These are phyloP conservation scores for Digitonthophagus gazella DNA, from an alignment of 2,888 invertebrate species.

Conservation along the genomic window DNA sequence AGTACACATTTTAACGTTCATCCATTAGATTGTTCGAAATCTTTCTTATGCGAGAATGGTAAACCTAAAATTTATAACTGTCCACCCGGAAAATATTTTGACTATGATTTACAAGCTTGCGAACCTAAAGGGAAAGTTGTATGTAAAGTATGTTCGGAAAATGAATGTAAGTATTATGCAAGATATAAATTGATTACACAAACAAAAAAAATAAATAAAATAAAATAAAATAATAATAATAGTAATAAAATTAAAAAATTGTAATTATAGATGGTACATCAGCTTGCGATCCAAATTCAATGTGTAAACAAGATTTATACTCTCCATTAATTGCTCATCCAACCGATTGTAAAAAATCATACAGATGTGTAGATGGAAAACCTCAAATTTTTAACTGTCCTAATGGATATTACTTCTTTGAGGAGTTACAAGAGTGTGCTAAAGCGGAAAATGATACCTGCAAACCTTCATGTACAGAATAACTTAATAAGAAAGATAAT, in stretches of 20 bases:
- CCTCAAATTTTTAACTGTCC: background rate
- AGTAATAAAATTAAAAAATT: too few species aligned
- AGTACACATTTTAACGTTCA: background rate
- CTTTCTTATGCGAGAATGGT: background rate
- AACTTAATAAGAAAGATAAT: background rate
- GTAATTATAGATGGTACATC: background rate
- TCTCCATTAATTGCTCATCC: background rate
- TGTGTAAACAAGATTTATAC: background rate
- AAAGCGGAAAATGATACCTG: background rate
- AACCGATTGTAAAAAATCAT: background rate
- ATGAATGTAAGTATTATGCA: too few species aligned
- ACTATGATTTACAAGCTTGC: background rate
- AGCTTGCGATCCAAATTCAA: background rate
- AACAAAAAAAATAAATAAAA: too few species aligned
- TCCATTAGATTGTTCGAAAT: background rate
- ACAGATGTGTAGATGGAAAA: background rate
- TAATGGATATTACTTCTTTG: background rate
- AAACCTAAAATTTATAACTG: background rate
- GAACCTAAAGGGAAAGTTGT: background rate
- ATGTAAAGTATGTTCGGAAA: background rate
- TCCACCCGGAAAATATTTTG: background rate
- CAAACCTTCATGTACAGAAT: background rate
- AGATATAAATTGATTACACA: too few species aligned
- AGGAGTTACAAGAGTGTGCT: background rate
- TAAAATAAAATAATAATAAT: too few species aligned